Conservation (phyloP, 2,113 vertebrate genomes). For the Acrocephalus kingi region DNA sequence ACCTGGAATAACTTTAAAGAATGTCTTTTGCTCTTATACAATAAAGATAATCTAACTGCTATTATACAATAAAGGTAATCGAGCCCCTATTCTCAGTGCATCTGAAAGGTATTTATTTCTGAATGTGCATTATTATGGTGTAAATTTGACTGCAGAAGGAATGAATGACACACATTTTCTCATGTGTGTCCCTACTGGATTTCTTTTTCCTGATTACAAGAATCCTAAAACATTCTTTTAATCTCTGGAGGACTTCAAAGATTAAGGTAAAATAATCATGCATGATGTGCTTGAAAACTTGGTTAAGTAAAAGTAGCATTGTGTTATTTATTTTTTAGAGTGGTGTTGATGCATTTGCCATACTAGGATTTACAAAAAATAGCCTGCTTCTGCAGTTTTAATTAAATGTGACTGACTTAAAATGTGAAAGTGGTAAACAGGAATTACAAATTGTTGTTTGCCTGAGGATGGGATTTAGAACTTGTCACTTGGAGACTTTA, state of each 20-base stretch:
- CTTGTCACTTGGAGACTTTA: neutral
- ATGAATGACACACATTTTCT: neutral
- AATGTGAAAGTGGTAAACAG: neutral
- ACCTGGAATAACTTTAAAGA: neutral
- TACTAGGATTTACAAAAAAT: slow-evolving; percentile 11
- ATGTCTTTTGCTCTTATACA: neutral
- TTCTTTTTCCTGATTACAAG: neutral
- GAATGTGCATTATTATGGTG: neutral
- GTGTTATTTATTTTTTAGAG: neutral
- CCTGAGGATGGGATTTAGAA: neutral
- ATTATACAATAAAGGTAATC: neutral
- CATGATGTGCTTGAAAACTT: neutral
- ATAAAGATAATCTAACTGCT: neutral
- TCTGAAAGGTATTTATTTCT: neutral
- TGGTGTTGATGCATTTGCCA: neutral
- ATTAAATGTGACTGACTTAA: neutral
- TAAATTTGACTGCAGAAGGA: neutral
- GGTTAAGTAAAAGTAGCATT: neutral
- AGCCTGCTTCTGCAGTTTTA: neutral
- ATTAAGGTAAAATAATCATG: neutral
- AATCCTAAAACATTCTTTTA: neutral
- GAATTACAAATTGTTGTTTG: neutral
- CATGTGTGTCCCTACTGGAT: neutral
- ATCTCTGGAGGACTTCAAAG: neutral
- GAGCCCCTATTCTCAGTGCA: neutral